A percentile compares a stretch with the other conserved stretches of the same genome.
Evolutionary conservation across 2,113 vertebrate species (phyloP).

Genomic region (Cinclus mexicanus): DNA sequence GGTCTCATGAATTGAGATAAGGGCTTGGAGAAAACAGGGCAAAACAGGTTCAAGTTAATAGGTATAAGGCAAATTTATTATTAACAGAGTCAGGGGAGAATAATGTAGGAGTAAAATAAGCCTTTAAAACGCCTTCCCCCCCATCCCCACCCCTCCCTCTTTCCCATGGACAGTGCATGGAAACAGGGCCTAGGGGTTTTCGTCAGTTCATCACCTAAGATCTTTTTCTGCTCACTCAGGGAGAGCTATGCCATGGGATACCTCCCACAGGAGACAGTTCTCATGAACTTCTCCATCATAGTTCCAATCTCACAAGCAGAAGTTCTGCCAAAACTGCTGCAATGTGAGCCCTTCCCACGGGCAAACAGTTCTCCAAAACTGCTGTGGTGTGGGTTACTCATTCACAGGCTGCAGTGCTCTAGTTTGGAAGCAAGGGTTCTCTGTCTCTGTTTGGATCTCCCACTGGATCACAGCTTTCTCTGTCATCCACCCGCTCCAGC

Average conservation of each 20-base stretch:
- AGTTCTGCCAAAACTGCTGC: background rate
- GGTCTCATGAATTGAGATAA: background rate
- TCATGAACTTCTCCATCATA: background rate
- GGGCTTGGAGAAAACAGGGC: background rate
- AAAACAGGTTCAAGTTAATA: background rate
- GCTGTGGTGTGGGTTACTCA: too few relatives aligned
- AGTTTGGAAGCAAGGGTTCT: background rate
- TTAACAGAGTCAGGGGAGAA: background rate
- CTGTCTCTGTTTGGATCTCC: background rate
- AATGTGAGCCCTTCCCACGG: background rate
- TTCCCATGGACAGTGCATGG: fast-evolving
- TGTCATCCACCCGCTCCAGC: background rate
- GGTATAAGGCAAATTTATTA: background rate
- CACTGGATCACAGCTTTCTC: background rate
- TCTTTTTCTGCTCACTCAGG: background rate
- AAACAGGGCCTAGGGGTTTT: background rate
- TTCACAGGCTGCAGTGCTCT: background rate
- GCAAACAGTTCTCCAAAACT: background rate
- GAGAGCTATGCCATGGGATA: background rate
- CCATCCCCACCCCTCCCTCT: background rate
- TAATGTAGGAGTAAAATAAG: background rate
- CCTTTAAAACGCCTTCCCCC: background rate
- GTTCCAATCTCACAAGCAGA: background rate
- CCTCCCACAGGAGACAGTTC: background rate
- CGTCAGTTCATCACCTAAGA: background rate